Evolutionary conservation across 2,113 vertebrate species (phyloP), one percentile per base, ranked within the genome.

Genomic region (Malurus cyaneus): DNA sequence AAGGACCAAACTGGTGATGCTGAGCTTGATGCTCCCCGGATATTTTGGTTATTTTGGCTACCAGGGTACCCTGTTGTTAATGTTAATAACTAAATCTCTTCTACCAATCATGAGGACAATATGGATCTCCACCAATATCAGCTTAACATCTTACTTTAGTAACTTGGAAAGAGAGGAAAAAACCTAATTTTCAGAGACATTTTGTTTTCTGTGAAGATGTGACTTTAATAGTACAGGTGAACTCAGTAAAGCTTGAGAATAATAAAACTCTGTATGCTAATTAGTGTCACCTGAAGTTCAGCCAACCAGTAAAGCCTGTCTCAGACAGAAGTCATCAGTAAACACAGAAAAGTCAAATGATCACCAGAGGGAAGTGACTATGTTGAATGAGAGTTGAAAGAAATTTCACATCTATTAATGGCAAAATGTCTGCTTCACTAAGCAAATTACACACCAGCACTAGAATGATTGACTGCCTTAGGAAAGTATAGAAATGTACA

Each of bases 401-500:
- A 86, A 67, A 74, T 83, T 90, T 92, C 89, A 90, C 17, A 20
- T 34, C 69, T 10, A n/a, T 85, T 54, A 62, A 70, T 47, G 53
- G 70, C 64, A 93, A 93, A 66, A 88, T 86, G 76, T 59, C 53
- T 92, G 56, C 65, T 94, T 88, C 95, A 86, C 44, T 88, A 93
- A 96, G 92, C 41, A 95, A 96, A 96, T 94, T 83, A 71, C 32
- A 88, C 44, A 81, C 9, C 24, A 49, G 17, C 62, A 65, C 42
- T 47, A 50, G 18, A 96, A 82, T 79, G 92, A 91, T 7, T 94
- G 67, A 87, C 62, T 86, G 86, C 92, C 88, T 91, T 77, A 50
- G 85, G 74, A 96, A 97, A 96, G 85, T 83, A 96, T 34, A 95
- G 89, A 97, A 87, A 1, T 12, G 77, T 88, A 54, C 42, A 69